phyloP scores from a whole-genome alignment of 2,113 vertebrate genomes.

The Bagarius yarrelli region DNA sequence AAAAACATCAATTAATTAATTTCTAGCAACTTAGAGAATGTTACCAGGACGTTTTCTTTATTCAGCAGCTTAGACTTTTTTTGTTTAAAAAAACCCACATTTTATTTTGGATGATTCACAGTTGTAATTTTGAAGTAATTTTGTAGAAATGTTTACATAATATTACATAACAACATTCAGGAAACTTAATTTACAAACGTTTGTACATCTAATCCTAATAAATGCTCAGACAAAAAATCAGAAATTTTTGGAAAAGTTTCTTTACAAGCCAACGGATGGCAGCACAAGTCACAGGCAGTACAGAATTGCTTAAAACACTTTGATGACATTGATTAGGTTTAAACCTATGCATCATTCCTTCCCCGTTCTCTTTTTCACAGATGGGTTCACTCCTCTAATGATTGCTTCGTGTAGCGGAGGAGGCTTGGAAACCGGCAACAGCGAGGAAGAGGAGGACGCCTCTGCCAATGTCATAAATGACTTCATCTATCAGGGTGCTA shows the following conservation, averaged over 20 bases:
- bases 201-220: not conserved
- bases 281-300: too few species aligned
- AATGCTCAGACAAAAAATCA: too few species aligned
- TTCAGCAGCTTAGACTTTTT: too few species aligned
- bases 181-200: not conserved
- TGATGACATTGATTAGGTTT: not conserved
- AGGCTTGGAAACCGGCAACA: constrained; percentile 91
- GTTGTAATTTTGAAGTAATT: not conserved
- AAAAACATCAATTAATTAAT: too few species aligned
- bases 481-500: constrained; percentile 96
- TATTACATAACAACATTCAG: not conserved
- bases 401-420: constrained; percentile 97
- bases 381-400: constrained; percentile 96
- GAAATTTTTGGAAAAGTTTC: too few species aligned
- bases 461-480: constrained; percentile 90
- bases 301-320: not conserved
- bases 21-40: too few species aligned
- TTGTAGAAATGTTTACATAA: not conserved
- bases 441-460: constrained; percentile 92
- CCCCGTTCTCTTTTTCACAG: constrained; percentile 61
- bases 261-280: too few species aligned
- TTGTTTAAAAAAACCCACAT: not conserved
- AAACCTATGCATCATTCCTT: not conserved
- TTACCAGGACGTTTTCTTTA: too few species aligned
- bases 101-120: not conserved